phyloP scores from a whole-genome alignment of 2,888 invertebrate genomes.

The Andrena marginata region DNA sequence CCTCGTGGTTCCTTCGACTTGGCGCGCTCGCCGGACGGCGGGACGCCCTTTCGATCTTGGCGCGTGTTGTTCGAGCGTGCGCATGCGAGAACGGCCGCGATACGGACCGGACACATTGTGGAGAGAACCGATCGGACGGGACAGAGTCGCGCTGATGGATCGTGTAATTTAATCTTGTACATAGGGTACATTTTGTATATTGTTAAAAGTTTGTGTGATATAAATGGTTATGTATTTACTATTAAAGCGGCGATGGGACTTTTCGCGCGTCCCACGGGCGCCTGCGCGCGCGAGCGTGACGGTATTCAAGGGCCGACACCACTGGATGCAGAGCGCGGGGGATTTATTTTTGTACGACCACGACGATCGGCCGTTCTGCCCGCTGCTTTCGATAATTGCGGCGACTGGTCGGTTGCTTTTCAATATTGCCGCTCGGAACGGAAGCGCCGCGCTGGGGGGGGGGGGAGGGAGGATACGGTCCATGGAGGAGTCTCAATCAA shows the following conservation, averaged over 20 bases:
- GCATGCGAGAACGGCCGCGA: constrained; percentile 13
- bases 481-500: not conserved
- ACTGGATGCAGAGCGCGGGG: constrained; percentile 44
- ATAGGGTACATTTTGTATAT: constrained; percentile 85
- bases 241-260: constrained; percentile 66
- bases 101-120: constrained; percentile 1
- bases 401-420: constrained; percentile 2
- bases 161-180: constrained; percentile 85
- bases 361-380: not conserved
- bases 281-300: constrained; percentile 51
- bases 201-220: constrained; percentile 86
- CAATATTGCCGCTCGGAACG: not conserved
- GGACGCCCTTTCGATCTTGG: constrained; percentile 26
- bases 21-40: constrained; percentile 27
- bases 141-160: constrained; percentile 69
- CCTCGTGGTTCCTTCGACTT: constrained; percentile 18
- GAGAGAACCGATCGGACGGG: constrained; percentile 37
- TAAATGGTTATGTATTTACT: constrained; percentile 84
- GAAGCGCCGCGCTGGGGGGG: not conserved
- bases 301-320: constrained; percentile 34
- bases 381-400: not conserved
- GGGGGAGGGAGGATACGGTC: not conserved
- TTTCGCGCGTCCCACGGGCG: constrained; percentile 47
- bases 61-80: constrained; percentile 19
- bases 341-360: not conserved